Percentiles rank a stretch among this genome's conserved stretches.
Conservation (phyloP, 1,140 invertebrate species). For the Pogonomyrmex barbatus region DNA sequence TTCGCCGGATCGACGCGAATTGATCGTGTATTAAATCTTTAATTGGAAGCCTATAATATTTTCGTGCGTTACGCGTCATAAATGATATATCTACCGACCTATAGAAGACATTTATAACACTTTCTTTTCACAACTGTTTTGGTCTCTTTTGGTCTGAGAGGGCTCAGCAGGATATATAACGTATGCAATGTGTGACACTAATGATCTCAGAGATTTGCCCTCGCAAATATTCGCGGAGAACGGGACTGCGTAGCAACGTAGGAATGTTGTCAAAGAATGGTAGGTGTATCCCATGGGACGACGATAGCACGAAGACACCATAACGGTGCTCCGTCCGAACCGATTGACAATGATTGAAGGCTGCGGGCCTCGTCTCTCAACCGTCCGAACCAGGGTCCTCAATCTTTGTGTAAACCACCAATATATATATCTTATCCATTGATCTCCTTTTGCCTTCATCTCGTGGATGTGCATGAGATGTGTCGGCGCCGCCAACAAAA, state of each 20-base stretch:
- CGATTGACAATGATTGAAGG: slow-evolving; percentile 83
- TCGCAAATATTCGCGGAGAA: slow-evolving; percentile 64
- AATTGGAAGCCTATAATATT: neutral
- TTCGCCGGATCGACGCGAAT: neutral
- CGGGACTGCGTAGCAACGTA: slow-evolving; percentile 69
- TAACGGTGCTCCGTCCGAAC: slow-evolving; percentile 79
- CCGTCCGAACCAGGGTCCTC: slow-evolving; percentile 31
- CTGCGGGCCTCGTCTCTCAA: slow-evolving; percentile 63
- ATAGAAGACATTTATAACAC: neutral
- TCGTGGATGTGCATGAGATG: neutral
- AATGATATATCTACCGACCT: neutral
- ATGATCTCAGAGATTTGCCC: slow-evolving; percentile 8
- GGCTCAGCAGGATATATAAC: neutral
- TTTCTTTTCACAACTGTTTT: neutral
- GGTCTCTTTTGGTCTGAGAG: neutral
- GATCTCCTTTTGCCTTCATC: slow-evolving; percentile 61
- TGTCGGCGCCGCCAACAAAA: slow-evolving; percentile 47
- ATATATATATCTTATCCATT: slow-evolving; percentile 62
- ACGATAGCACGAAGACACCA: slow-evolving; percentile 69
- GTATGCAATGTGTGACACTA: slow-evolving; percentile 13
- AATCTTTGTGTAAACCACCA: slow-evolving; percentile 58
- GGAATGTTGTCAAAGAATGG: slow-evolving; percentile 75
- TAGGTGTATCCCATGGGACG: slow-evolving; percentile 64
- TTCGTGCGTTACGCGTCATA: neutral
- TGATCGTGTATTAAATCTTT: neutral